A percentile compares a stretch with the other conserved stretches of the same genome.
Evolutionary conservation across 2,888 invertebrate genomes (phyloP).

Genomic region (Eristalis arbustorum): DNA sequence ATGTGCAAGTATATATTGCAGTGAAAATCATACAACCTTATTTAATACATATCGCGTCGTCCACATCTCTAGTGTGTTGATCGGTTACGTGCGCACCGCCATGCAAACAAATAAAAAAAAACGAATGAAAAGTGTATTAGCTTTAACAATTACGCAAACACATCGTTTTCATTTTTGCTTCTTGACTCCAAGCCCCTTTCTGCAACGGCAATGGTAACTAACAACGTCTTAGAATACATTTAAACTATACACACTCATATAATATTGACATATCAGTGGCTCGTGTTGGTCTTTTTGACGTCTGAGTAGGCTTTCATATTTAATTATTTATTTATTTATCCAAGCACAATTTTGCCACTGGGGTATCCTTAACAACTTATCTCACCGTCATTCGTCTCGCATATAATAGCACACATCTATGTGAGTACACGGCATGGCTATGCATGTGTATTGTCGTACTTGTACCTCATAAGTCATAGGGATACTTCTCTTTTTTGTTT

Average conservation of each 20-base stretch:
- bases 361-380: slow-evolving; percentile 58
- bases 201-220: background rate
- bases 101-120: no score
- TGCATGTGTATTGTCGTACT: no score
- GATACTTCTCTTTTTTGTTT: slow-evolving; percentile 9
- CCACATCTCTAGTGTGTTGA: no score
- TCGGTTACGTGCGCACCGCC: no score
- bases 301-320: slow-evolving; percentile 21
- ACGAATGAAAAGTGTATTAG: background rate
- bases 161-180: no score
- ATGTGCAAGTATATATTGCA: no score
- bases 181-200: background rate
- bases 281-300: slow-evolving; percentile 48
- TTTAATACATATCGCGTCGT: no score
- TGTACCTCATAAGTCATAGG: background rate
- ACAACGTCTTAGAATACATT: background rate
- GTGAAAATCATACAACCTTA: no score
- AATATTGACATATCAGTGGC: slow-evolving; percentile 48
- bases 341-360: slow-evolving; percentile 45
- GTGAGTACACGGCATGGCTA: background rate
- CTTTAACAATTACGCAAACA: background rate
- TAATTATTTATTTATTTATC: slow-evolving; percentile 30
- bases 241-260: slow-evolving; percentile 15
- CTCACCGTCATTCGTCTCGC: slow-evolving; percentile 22
- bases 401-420: background rate